A percentile compares a stretch with the other conserved stretches of the same genome.
Conservation (phyloP, 2,797 vertebrate genomes). For the Aplochiton taeniatus region DNA sequence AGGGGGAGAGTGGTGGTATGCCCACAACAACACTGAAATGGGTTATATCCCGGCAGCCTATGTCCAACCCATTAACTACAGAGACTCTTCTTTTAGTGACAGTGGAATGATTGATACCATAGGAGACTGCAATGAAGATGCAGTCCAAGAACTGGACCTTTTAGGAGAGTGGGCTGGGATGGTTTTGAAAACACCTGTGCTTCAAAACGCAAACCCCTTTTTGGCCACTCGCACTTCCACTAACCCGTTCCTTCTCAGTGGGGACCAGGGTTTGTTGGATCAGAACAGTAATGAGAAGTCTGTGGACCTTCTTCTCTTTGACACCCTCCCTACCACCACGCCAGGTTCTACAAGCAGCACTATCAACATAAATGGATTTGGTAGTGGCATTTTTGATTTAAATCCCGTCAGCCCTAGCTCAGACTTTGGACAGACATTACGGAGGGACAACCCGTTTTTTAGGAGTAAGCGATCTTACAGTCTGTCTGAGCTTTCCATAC, state of each 20-base stretch:
- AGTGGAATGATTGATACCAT: conserved; percentile 90
- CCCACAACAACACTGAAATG: conserved; percentile 97
- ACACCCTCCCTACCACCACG: conserved; percentile 64
- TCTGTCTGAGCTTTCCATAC: conserved; percentile 90
- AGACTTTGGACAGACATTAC: conserved; percentile 57
- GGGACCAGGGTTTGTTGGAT: conserved; percentile 56
- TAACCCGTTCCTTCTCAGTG: conserved; percentile 88
- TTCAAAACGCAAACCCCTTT: conserved; percentile 86
- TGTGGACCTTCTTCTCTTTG: conserved; percentile 85
- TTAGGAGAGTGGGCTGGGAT: conserved; percentile 82
- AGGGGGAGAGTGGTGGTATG: conserved; percentile 97
- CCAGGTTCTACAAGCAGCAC: conserved; percentile 58
- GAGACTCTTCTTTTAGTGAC: conserved; percentile 88
- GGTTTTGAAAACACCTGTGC: conserved; percentile 65
- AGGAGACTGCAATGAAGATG: conserved; percentile 84
- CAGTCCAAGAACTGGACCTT: conserved; percentile 83
- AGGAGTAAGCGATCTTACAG: conserved; percentile 97
- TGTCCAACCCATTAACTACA: conserved; percentile 85
- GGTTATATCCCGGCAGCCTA: conserved; percentile 96
- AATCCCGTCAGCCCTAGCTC: conserved; percentile 52
- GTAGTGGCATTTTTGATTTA: conserved; percentile 73
- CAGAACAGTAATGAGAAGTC: conserved; percentile 69
- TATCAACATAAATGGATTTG: conserved; percentile 70
- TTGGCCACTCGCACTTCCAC: conserved; percentile 78
- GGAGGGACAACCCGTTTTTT: conserved; percentile 90